Evolutionary conservation across 2,888 invertebrate genomes (phyloP), one percentile per base, ranked within the genome.

Genomic region (Lutraria lutraria): DNA sequence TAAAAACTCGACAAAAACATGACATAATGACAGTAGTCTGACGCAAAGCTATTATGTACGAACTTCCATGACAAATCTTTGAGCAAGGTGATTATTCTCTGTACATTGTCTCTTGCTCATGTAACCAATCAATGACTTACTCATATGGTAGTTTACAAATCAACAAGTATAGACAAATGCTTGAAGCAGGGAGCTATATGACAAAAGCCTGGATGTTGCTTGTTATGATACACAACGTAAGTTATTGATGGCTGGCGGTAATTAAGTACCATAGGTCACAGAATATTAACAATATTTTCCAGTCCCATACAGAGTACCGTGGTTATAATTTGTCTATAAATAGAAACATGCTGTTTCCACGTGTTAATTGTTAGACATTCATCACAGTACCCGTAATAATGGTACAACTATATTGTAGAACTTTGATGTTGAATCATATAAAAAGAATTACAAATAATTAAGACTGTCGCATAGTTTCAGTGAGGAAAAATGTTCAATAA

Each of bases 71-170:
- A 25, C n/a, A 25, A 68, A 68, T 25, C n/a, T n/a, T 68, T 25
- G 0, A 4, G 63, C 2, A 68, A 68, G 6, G 12, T 68, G 25
- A 68, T 68, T 68, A 68, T 68, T 12, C 12, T 25, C 63, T 43
- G 25, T n/a, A 68, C n/a, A 68, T 25, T 25, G 63, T 68, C 63
- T n/a, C 25, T 68, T 25, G 6, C 25, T n/a, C 63, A 68, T 19
- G 56, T 19, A 63, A 68, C 63, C n/a, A 68, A 68, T 68, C 63
- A 68, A 68, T 68, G 63, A 25, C 63, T 68, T 25, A 68, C 12
- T 68, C 63, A 68, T 68, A 68, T 25, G 25, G 3, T 68, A 25
- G 25, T 13, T n/a, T 12, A 68, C 63, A 68, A 68, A 68, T 68
- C 63, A 25, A 68, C 63, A 12, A n/a, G 12, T 68, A 68, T 25